A percentile compares a stretch with the other conserved stretches of the same genome.
Conservation (phyloP, 2,888 invertebrate genomes). For the Latheticus oryzae region DNA sequence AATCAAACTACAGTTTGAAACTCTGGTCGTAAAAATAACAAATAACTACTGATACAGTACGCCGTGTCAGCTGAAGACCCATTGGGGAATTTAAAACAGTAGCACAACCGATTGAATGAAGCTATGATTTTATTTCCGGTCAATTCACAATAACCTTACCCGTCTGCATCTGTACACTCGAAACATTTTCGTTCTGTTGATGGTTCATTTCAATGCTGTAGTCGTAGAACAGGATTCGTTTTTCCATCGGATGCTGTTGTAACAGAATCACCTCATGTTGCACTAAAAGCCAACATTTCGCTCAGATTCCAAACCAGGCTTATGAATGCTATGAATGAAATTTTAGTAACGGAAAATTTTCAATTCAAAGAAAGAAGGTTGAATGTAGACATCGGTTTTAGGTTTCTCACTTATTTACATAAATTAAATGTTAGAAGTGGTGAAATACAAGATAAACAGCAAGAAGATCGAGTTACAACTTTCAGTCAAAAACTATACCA, state of each 20-base stretch:
- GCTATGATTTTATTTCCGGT: slow-evolving; percentile 36
- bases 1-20: slow-evolving; percentile 35
- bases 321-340: no score
- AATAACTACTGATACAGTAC: slow-evolving; percentile 20
- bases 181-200: slow-evolving; percentile 27
- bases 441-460: no score
- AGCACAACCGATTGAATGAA: slow-evolving; percentile 29
- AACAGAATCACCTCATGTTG: slow-evolving; percentile 18
- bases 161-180: slow-evolving; percentile 14
- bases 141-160: slow-evolving; percentile 27
- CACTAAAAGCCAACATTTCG: slow-evolving; percentile 11
- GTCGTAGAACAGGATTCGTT: slow-evolving; percentile 19
- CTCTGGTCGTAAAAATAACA: slow-evolving; percentile 35
- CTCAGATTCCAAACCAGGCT: slow-evolving; percentile 4
- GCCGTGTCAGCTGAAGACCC: slow-evolving; percentile 26
- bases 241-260: slow-evolving; percentile 17
- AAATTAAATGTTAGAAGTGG: no score
- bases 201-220: slow-evolving; percentile 25
- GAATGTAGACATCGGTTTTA: no score
- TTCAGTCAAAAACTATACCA: no score
- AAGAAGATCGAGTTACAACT: no score
- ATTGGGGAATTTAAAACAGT: slow-evolving; percentile 35
- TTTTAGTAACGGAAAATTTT: background rate
- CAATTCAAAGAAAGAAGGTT: no score
- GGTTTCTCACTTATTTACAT: no score